Evolutionary conservation across 2,113 vertebrate species (phyloP).

Genomic region (Hiodon alosoides): DNA sequence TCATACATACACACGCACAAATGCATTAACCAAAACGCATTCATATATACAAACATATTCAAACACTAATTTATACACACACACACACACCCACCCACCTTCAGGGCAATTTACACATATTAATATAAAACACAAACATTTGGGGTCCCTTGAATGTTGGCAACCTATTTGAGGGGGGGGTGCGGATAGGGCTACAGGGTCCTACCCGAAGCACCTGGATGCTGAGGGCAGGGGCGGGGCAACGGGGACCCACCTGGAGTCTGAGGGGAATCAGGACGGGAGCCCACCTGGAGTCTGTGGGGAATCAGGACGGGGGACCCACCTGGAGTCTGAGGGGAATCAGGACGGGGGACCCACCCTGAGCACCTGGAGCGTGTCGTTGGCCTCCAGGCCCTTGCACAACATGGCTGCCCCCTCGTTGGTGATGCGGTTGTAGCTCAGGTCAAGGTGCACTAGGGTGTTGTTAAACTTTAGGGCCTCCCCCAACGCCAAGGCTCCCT

Average conservation of each 20-base stretch:
- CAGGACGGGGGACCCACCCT: slow-evolving; percentile 57
- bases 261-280: not conserved
- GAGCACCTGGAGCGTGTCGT: slow-evolving; percentile 70
- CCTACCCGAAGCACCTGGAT: too few relatives aligned
- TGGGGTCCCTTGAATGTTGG: too few relatives aligned
- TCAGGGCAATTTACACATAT: too few relatives aligned
- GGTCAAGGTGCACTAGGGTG: slow-evolving; percentile 67
- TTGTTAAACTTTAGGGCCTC: slow-evolving; percentile 79
- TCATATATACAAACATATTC: too few relatives aligned
- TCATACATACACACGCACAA: not conserved
- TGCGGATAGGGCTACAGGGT: too few relatives aligned
- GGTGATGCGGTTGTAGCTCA: slow-evolving; percentile 76
- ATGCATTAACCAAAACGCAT: too few relatives aligned
- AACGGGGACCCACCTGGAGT: too few relatives aligned
- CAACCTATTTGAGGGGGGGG: too few relatives aligned
- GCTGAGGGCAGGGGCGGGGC: too few relatives aligned
- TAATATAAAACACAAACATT: too few relatives aligned
- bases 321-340: not conserved
- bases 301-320: not conserved
- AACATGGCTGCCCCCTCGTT: slow-evolving; percentile 71
- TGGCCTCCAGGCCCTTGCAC: slow-evolving; percentile 75
- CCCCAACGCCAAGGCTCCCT: slow-evolving; percentile 77
- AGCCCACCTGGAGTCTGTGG: not conserved
- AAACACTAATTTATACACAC: too few relatives aligned
- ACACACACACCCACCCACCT: too few relatives aligned